phyloP scores from a whole-genome alignment of 2,113 vertebrate species.

The Bungarus multicinctus region DNA sequence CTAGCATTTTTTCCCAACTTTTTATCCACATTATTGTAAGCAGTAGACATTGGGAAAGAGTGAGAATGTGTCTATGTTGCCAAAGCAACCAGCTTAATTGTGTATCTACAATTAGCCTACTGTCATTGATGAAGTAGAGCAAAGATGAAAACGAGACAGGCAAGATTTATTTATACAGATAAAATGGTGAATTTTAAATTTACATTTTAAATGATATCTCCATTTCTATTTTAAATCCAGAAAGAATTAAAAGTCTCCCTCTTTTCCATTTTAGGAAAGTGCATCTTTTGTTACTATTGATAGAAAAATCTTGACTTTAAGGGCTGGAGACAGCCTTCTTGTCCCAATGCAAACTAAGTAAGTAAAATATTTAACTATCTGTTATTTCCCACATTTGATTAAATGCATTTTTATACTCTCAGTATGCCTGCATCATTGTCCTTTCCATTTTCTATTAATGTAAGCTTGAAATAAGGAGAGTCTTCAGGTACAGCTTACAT shows the following conservation, averaged over 20 bases:
- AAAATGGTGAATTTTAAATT: not conserved
- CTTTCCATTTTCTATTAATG: not conserved
- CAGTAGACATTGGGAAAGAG: not conserved
- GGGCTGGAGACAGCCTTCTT: conserved; percentile 82
- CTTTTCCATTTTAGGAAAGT: conserved; percentile 77
- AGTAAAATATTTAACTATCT: conserved; percentile 57
- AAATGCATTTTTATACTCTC: not conserved
- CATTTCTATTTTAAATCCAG: not conserved
- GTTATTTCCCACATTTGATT: not conserved
- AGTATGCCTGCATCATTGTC: not conserved
- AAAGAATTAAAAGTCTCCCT: conserved; percentile 15
- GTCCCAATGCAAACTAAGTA: conserved; percentile 76
- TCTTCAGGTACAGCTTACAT: not conserved
- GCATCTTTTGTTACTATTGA: conserved; percentile 71
- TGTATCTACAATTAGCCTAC: not conserved
- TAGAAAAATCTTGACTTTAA: conserved; percentile 65
- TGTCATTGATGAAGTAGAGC: not conserved
- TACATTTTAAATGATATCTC: not conserved
- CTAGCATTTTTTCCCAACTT: not conserved
- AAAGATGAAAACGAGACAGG: not conserved
- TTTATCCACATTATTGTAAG: not conserved
- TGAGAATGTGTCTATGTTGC: not conserved
- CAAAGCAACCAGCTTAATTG: not conserved
- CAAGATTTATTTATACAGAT: not conserved
- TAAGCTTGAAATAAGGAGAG: not conserved